These are phyloP conservation scores for Xanthorhoe designata DNA, from an alignment of 2,888 invertebrate genomes.

Conservation along the genomic window DNA sequence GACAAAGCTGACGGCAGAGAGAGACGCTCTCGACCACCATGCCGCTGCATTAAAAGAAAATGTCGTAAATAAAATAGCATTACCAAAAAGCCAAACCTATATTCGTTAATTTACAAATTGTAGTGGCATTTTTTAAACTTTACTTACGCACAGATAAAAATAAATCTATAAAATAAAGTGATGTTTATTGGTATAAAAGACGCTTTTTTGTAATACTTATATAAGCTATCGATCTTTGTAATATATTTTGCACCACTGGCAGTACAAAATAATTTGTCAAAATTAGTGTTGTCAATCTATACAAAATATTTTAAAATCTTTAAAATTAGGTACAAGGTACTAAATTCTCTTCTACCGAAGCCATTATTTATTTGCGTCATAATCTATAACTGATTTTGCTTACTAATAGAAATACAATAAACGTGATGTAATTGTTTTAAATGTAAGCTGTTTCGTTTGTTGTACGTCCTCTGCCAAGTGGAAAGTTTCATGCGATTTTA, in stretches of 20 bases:
- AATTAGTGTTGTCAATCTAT: no score
- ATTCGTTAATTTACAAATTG: background rate
- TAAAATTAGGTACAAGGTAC: no score
- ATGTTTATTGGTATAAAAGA: no score
- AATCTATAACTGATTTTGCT: background rate
- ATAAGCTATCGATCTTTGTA: no score
- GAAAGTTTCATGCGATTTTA: constrained; percentile 1
- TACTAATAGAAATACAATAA: constrained; percentile 9
- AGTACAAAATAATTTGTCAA: no score
- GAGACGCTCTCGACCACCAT: background rate
- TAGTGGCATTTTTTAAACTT: background rate
- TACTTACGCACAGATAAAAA: no score
- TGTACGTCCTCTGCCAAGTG: constrained; percentile 12
- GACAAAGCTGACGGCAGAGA: background rate
- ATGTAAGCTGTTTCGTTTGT: constrained; percentile 13
- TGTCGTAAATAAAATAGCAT: background rate
- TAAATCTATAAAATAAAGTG: no score
- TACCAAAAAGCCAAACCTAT: background rate
- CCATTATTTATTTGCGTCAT: background rate
- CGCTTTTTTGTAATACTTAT: no score
- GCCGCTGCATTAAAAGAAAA: constrained; percentile 4
- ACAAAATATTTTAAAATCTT: no score
- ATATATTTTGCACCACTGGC: no score
- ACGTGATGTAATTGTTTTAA: constrained; percentile 34
- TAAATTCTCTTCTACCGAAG: background rate